These are phyloP conservation scores for Fistularia tabacaria DNA, from an alignment of 2,797 vertebrate species.

Conservation along the genomic window DNA sequence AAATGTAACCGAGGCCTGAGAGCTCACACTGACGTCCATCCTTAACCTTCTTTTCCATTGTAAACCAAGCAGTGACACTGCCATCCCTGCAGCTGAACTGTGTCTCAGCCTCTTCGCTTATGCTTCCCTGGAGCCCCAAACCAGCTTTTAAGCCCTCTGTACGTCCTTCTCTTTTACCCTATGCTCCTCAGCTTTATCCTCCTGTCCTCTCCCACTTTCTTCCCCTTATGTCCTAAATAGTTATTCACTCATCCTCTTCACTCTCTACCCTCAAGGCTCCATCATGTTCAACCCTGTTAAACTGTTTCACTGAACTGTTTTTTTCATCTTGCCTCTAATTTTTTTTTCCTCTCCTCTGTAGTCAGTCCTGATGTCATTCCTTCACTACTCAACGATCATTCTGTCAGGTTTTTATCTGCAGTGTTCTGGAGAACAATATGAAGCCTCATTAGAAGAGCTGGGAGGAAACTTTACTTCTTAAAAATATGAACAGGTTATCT, in stretches of 20 bases:
- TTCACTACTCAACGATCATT: no score
- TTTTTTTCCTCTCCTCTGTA: not conserved
- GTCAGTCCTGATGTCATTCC: no score
- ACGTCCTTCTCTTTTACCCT: slow-evolving; percentile 24
- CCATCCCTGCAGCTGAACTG: slow-evolving; percentile 57
- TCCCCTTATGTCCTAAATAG: slow-evolving; percentile 48
- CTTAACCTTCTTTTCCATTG: slow-evolving; percentile 47
- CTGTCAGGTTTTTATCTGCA: no score
- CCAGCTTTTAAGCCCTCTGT: slow-evolving; percentile 39
- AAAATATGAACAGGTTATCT: no score
- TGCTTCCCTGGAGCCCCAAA: slow-evolving; percentile 44
- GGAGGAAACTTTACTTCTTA: no score
- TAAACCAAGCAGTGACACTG: slow-evolving; percentile 46
- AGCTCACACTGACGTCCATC: slow-evolving; percentile 42
- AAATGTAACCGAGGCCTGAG: no score
- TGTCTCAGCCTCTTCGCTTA: slow-evolving; percentile 37
- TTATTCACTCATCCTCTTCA: slow-evolving; percentile 65
- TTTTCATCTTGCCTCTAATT: not conserved
- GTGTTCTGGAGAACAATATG: no score
- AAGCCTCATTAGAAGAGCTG: no score
- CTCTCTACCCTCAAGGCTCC: slow-evolving; percentile 40
- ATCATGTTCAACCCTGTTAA: slow-evolving; percentile 23
- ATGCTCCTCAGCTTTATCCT: slow-evolving; percentile 30
- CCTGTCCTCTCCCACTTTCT: slow-evolving; percentile 14
- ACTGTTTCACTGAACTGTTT: no score